These are phyloP conservation scores for Perizoma flavofasciatum DNA, from an alignment of 2,888 invertebrate genomes.

Conservation along the genomic window DNA sequence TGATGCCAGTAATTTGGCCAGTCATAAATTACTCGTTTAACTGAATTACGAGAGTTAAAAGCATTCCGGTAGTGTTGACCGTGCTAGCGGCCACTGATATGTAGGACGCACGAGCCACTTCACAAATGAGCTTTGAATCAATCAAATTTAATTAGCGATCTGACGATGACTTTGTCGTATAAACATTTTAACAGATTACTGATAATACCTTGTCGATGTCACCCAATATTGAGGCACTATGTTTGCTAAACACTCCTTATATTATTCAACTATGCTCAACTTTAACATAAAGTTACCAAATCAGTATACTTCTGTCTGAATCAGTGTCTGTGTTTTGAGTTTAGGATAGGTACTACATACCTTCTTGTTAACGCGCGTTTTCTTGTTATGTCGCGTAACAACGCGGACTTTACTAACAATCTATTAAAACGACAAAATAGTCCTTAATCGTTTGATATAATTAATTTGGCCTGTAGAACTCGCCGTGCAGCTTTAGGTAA, in stretches of 20 bases:
- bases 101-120: constrained; percentile 63
- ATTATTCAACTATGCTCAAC: background rate
- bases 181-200: no score
- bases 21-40: constrained; percentile 83
- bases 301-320: no score
- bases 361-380: no score
- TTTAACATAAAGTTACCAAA: no score
- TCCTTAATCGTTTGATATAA: constrained; percentile 1
- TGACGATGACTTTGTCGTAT: background rate
- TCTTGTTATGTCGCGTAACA: no score
- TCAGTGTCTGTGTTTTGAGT: no score
- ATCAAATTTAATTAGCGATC: constrained; percentile 66
- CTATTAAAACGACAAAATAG: background rate
- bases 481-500: constrained; percentile 36
- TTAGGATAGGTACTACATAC: no score
- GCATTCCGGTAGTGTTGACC: constrained; percentile 70
- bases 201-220: no score
- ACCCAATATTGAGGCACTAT: no score
- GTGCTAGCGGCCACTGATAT: constrained; percentile 61
- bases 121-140: constrained; percentile 69
- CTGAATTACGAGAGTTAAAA: constrained; percentile 81
- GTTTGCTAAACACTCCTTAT: no score
- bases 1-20: constrained; percentile 77
- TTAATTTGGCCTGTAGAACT: background rate
- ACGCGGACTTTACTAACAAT: no score